Evolutionary conservation across 2,113 vertebrate species (phyloP), one percentile per base, ranked within the genome.

Genomic region (Pseudorhombus dupliciocellatus): DNA sequence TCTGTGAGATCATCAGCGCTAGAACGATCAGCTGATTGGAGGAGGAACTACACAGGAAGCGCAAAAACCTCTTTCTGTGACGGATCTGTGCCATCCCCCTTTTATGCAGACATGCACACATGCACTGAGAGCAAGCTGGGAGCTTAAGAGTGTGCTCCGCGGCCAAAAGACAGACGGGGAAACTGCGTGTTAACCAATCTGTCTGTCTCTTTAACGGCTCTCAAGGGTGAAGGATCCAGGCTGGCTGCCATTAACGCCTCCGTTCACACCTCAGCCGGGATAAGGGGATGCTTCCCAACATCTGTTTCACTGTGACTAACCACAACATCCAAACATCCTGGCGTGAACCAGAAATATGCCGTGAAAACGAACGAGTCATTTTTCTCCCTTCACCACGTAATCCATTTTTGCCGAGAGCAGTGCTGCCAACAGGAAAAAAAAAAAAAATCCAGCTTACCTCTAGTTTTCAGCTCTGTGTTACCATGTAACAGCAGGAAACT

Each of bases 401-500:
- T 24, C 8, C 7, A 12, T n/a, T 28, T 7, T 34, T 5, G 58
- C 22, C 22, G 22, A 52, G 2, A 66, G 24, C 20, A 9, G 44
- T 16, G 62, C 56, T 25, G 2, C 18, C 25, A 37, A 71, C 22
- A n/a, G n/a, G n/a, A n/a, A n/a, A n/a, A n/a, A 12, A 15, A 22
- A 52, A 21, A 25, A 20, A 58, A 77, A 50, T 63, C 16, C 62
- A 78, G 16, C 84, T 88, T 91, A 93, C 92, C 91, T 89, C 87
- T 91, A 68, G 74, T 71, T 71, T 89, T 91, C 80, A 92, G 88
- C 74, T 91, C 62, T 77, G 81, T 78, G 87, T 85, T 84, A 92
- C 84, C 87, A 90, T 93, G 85, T 85, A 92, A 85, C 83, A 90
- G 88, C 79, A 84, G 82, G 87, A 91, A 90, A 86, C 85, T 87